A percentile compares a stretch with the other conserved stretches of the same genome.
Conservation (phyloP, 2,113 vertebrate genomes). For the Litocranius walleri region DNA sequence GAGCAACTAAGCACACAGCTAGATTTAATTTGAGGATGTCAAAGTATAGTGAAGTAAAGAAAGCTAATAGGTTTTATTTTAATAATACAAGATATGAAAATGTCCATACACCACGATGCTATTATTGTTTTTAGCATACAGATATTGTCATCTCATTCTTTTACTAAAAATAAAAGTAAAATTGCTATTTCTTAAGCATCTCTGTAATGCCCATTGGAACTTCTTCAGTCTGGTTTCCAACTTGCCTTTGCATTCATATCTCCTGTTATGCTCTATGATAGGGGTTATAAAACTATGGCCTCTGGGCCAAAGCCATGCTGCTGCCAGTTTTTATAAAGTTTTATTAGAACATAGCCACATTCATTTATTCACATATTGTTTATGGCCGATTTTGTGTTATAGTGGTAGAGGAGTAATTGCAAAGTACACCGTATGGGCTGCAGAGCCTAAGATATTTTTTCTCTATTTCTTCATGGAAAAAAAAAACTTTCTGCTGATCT, state of each 20-base stretch:
- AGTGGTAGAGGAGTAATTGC: not conserved
- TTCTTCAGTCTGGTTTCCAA: not conserved
- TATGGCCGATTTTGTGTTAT: not conserved
- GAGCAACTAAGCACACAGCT: not conserved
- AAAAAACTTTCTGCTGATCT: not conserved
- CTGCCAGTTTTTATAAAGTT: not conserved
- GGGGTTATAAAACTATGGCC: not conserved
- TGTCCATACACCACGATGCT: not conserved
- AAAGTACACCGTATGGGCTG: not conserved
- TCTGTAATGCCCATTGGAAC: not conserved
- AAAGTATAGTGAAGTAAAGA: not conserved
- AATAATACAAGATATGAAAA: not conserved
- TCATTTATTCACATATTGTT: not conserved
- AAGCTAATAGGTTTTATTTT: conserved; percentile 7
- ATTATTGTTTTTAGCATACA: not conserved
- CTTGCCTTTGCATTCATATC: not conserved
- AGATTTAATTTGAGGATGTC: not conserved
- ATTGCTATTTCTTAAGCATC: not conserved
- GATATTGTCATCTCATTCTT: not conserved
- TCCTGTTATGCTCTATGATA: not conserved
- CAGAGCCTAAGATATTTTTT: not conserved
- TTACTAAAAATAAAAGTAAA: not conserved
- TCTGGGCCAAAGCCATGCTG: not conserved
- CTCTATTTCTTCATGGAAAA: not conserved
- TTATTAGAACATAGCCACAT: not conserved